phyloP scores from a whole-genome alignment of 2,888 invertebrate species.

The Torymus tubicola region DNA sequence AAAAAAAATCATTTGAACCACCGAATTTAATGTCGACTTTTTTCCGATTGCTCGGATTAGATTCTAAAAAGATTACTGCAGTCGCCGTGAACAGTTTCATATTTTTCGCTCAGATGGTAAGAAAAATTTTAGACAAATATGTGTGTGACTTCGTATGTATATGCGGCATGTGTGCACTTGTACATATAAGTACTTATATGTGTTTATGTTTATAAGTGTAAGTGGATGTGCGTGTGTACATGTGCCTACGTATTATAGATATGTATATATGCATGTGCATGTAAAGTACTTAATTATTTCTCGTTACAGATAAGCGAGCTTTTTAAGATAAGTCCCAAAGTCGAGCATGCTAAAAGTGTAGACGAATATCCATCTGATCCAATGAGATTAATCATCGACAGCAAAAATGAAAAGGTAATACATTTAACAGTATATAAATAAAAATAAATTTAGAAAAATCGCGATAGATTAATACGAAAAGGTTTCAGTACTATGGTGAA shows the following conservation, averaged over 20 bases:
- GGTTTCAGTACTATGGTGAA: too few species aligned
- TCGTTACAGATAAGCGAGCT: constrained; percentile 81
- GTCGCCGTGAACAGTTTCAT: constrained; percentile 89
- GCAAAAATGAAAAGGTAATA: constrained; percentile 79
- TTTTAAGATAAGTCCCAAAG: constrained; percentile 76
- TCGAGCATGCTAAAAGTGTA: constrained; percentile 67
- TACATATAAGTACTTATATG: too few species aligned
- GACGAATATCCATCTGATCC: constrained; percentile 70
- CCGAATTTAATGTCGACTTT: constrained; percentile 78
- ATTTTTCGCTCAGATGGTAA: constrained; percentile 89
- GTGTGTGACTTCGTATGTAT: too few species aligned
- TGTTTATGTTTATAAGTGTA: too few species aligned
- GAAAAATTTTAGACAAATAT: not conserved
- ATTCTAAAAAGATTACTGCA: constrained; percentile 86
- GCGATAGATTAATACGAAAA: too few species aligned
- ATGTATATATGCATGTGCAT: too few species aligned
- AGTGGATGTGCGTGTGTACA: too few species aligned
- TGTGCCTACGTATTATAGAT: too few species aligned
- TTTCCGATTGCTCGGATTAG: constrained; percentile 85
- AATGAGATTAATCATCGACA: constrained; percentile 82
- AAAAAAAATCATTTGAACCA: constrained; percentile 59
- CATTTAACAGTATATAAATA: not conserved
- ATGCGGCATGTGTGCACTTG: too few species aligned
- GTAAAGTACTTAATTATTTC: not conserved
- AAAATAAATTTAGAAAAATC: too few species aligned